A percentile compares a stretch with the other conserved stretches of the same genome.
Conservation (phyloP, 2,113 vertebrate species). For the Rhombomys opimus region DNA sequence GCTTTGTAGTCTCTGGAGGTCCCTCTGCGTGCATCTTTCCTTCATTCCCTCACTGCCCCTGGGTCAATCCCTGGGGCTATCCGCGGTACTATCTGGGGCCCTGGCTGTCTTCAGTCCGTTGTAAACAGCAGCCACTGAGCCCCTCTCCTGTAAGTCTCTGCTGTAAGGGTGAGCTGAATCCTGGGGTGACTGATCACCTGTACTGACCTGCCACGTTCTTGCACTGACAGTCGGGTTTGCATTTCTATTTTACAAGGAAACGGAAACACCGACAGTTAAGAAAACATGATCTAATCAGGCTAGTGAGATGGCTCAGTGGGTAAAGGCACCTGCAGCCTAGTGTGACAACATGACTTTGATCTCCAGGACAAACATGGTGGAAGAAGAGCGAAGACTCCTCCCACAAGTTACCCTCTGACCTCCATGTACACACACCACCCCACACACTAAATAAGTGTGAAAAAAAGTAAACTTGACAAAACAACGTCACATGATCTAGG, state of each 20-base stretch:
- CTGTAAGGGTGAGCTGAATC: neutral
- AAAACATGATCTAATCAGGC: slow-evolving; percentile 3
- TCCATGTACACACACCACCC: neutral
- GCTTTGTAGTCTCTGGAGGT: neutral
- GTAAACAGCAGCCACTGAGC: neutral
- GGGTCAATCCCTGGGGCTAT: neutral
- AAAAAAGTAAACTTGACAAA: slow-evolving; percentile 11
- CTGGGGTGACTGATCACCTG: neutral
- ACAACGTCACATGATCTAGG: neutral
- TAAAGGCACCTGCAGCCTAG: neutral
- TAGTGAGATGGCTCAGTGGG: neutral
- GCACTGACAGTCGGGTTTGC: neutral
- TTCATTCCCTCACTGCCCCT: neutral
- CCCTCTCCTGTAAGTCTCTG: slow-evolving; percentile 7
- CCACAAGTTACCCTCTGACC: neutral
- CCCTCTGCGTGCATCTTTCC: neutral
- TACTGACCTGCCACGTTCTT: neutral
- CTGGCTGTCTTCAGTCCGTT: neutral
- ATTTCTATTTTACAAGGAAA: slow-evolving; percentile 56
- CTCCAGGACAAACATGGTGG: neutral
- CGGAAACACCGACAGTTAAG: neutral
- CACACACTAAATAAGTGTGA: neutral
- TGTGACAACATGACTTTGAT: neutral
- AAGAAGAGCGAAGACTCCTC: neutral
- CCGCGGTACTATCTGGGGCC: neutral